phyloP scores from a whole-genome alignment of 35 echinoderm and acorn worm genomes.

The Lytechinus pictus region DNA sequence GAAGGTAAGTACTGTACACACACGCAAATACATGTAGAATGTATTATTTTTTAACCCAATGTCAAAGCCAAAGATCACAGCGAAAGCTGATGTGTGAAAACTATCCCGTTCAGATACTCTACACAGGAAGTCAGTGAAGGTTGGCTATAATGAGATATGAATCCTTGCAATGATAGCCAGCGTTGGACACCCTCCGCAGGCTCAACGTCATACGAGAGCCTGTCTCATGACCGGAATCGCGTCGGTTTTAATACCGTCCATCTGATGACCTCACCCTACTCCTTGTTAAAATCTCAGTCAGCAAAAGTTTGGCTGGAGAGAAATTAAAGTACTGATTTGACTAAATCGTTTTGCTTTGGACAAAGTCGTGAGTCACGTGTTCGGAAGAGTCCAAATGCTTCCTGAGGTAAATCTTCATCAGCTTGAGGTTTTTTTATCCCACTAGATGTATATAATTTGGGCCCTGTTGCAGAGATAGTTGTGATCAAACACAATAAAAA shows the following conservation, averaged over 20 bases:
- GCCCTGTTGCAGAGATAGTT: no score
- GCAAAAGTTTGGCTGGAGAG: background rate
- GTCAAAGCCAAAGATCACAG: background rate
- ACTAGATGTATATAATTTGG: no score
- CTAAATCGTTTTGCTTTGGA: background rate
- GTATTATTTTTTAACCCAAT: background rate
- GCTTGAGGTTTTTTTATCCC: background rate
- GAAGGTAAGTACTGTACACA: no score
- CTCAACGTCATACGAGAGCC: background rate
- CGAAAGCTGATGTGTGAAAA: background rate
- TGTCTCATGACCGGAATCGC: constrained; percentile 6
- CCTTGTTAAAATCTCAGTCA: background rate
- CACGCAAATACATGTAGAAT: background rate
- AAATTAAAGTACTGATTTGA: background rate
- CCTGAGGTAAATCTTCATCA: background rate
- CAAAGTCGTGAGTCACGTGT: background rate
- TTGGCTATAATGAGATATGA: background rate
- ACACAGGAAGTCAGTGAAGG: background rate
- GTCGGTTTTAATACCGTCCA: background rate
- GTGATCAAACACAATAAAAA: no score
- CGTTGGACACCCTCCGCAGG: background rate
- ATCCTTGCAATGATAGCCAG: background rate
- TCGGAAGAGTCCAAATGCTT: background rate
- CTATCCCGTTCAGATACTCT: background rate
- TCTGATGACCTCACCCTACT: background rate